Evolutionary conservation across 1,140 invertebrate species (phyloP).

Genomic region (Pentalonia nigronervosa): DNA sequence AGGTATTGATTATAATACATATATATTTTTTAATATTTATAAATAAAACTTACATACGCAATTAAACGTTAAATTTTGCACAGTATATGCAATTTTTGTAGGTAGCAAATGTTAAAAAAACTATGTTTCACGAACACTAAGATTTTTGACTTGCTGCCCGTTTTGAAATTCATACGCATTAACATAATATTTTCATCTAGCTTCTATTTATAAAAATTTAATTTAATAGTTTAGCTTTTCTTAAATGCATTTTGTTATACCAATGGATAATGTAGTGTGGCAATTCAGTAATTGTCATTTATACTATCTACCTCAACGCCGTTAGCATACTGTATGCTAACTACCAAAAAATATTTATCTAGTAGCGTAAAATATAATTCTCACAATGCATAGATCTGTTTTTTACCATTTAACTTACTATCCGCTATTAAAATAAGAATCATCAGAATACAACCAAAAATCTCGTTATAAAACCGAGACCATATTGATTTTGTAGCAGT

Average conservation of each 20-base stretch:
- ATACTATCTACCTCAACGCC: not conserved
- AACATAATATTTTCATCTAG: slow-evolving; percentile 22
- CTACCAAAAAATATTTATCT: not conserved
- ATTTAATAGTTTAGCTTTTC: not conserved
- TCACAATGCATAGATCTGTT: not conserved
- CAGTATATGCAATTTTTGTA: not conserved
- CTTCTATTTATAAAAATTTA: slow-evolving; percentile 35
- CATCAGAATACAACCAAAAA: not conserved
- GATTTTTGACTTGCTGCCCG: slow-evolving; percentile 44
- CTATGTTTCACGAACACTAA: not conserved
- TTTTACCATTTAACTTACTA: not conserved
- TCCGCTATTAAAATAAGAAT: not conserved
- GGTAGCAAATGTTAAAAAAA: slow-evolving; percentile 21
- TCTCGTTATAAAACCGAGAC: not conserved
- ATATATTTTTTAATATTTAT: slow-evolving; percentile 26
- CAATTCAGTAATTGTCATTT: not conserved
- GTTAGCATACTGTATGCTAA: not conserved
- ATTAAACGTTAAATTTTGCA: not conserved
- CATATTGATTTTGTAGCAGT: too few relatives aligned
- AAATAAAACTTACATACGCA: not conserved
- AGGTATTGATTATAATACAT: not conserved
- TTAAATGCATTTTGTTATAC: too few relatives aligned
- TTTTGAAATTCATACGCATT: not conserved
- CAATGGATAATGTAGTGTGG: not conserved
- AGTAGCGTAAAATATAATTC: not conserved